Evolutionary conservation across 1,140 invertebrate species (phyloP).

Genomic region (Lanistes nyassanus): DNA sequence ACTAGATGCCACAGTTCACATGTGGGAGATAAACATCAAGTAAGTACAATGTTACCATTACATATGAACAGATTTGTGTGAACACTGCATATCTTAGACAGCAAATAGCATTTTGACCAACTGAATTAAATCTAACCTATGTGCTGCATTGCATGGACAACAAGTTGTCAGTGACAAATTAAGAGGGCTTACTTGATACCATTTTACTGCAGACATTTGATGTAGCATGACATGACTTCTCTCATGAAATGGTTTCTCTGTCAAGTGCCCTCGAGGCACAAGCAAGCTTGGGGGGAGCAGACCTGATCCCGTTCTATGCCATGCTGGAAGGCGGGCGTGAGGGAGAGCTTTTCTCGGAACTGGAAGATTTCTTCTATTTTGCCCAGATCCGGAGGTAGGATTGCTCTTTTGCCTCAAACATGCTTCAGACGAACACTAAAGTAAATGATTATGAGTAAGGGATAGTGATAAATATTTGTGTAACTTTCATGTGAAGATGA

Average conservation of each 20-base stretch:
- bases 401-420: not conserved
- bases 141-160: too few relatives aligned
- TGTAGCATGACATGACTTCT: too few relatives aligned
- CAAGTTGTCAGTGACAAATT: not conserved
- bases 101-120: not conserved
- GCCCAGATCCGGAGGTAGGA: conserved; percentile 73
- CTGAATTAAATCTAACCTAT: too few relatives aligned
- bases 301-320: conserved; percentile 67
- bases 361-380: conserved; percentile 79
- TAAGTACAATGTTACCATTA: conserved; percentile 59
- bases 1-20: conserved; percentile 70
- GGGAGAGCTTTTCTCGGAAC: conserved; percentile 77
- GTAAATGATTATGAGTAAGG: not conserved
- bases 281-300: conserved; percentile 64
- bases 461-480: too few relatives aligned
- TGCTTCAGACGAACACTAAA: not conserved
- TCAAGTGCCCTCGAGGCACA: conserved; percentile 66
- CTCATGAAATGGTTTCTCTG: conserved; percentile 18
- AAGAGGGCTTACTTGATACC: too few relatives aligned
- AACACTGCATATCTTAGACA: not conserved
- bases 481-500: too few relatives aligned
- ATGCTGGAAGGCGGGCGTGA: conserved; percentile 66
- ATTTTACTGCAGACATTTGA: too few relatives aligned
- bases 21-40: conserved; percentile 73
- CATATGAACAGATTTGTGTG: not conserved